phyloP scores from a whole-genome alignment of 2,113 vertebrate genomes.

The Aldabrachelys gigantea region DNA sequence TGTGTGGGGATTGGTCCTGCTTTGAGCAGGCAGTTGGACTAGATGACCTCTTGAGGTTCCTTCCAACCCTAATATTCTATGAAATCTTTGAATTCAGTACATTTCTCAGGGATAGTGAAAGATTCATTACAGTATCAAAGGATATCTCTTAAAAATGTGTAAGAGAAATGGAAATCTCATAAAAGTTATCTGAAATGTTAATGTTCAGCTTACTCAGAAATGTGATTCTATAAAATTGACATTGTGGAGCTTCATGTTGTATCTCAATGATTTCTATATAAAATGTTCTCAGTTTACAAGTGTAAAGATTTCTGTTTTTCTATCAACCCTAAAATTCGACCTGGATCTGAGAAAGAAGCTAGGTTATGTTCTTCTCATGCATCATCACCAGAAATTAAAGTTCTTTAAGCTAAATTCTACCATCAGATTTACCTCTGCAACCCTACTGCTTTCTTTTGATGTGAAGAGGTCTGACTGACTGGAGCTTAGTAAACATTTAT shows the following conservation, averaged over 20 bases:
- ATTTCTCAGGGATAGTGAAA: background rate
- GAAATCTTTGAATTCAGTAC: background rate
- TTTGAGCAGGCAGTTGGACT: too few relatives aligned
- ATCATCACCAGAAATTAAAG: background rate
- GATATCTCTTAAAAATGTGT: background rate
- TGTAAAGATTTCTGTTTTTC: background rate
- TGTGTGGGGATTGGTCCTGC: too few relatives aligned
- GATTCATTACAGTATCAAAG: background rate
- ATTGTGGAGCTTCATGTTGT: background rate
- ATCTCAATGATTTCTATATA: background rate
- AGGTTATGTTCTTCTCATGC: background rate
- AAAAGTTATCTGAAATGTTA: background rate
- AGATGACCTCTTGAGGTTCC: too few relatives aligned
- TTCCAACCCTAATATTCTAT: too few relatives aligned
- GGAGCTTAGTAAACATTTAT: background rate
- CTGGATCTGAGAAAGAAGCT: background rate
- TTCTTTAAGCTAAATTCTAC: background rate
- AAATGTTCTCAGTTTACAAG: background rate
- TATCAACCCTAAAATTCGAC: background rate
- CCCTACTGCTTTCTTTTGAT: background rate
- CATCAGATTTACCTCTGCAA: background rate
- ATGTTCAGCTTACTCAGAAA: background rate
- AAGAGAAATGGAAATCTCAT: background rate
- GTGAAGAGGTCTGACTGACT: background rate
- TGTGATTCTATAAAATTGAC: background rate